Percentiles rank a stretch among this genome's conserved stretches.
These are phyloP conservation scores for Poeciliopsis turrubarensis DNA, from an alignment of 2,113 vertebrate species.

Conservation along the genomic window DNA sequence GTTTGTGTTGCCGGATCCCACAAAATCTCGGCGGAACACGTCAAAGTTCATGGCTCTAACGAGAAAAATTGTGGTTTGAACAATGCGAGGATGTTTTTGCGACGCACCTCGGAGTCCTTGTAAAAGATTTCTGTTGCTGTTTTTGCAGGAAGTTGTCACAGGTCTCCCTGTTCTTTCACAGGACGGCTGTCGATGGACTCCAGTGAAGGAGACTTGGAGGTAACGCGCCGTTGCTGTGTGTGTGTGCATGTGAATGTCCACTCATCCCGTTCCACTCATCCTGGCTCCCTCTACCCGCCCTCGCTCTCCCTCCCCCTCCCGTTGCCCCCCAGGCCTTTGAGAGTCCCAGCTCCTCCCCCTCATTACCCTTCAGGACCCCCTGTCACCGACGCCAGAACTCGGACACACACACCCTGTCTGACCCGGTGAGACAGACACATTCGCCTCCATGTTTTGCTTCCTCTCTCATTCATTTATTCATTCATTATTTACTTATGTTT, in stretches of 20 bases:
- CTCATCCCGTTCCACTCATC: conserved; percentile 75
- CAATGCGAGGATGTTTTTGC: not conserved
- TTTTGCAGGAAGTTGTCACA: not conserved
- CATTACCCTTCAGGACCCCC: conserved; percentile 74
- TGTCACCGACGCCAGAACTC: conserved; percentile 82
- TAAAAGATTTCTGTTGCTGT: not conserved
- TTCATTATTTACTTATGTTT: too few species aligned
- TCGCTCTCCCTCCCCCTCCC: conserved; percentile 30
- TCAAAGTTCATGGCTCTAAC: not conserved
- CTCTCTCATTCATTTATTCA: not conserved
- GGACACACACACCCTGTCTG: conserved; percentile 63
- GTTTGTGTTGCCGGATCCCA: too few species aligned
- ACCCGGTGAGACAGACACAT: conserved; percentile 80
- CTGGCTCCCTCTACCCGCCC: conserved; percentile 70
- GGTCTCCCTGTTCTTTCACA: conserved; percentile 54
- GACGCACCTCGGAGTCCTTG: not conserved
- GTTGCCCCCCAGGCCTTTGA: conserved; percentile 74
- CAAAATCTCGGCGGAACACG: too few species aligned
- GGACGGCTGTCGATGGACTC: conserved; percentile 85
- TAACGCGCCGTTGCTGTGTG: conserved; percentile 22
- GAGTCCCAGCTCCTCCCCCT: conserved; percentile 89
- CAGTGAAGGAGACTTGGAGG: conserved; percentile 85
- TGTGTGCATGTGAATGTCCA: conserved; percentile 32
- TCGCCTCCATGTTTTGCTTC: not conserved
- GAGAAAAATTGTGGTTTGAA: not conserved